phyloP scores from a whole-genome alignment of 2,888 invertebrate genomes.

The Agrotis exclamationis region DNA sequence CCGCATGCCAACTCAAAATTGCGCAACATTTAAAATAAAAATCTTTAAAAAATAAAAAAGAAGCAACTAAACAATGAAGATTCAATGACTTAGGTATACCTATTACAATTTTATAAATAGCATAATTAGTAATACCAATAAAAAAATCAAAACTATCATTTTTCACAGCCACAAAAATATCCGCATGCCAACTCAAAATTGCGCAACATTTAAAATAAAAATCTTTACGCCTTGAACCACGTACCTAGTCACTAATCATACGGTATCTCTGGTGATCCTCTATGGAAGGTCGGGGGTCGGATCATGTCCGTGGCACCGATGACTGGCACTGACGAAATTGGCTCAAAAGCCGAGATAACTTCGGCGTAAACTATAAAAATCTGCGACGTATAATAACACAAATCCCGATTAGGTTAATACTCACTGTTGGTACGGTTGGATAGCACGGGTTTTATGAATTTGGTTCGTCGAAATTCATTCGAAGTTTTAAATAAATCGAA shows the following conservation, averaged over 20 bases:
- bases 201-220: slow-evolving; percentile 18
- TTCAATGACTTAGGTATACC: background rate
- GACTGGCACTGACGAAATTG: slow-evolving; percentile 69
- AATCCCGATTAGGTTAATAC: slow-evolving; percentile 70
- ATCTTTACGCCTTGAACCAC: background rate
- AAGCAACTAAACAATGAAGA: background rate
- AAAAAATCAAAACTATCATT: no score
- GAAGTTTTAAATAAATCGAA: no score
- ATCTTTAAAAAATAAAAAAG: background rate
- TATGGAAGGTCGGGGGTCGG: slow-evolving; percentile 64
- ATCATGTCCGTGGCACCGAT: slow-evolving; percentile 74
- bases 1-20: background rate
- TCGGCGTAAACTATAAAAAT: slow-evolving; percentile 69
- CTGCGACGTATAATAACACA: slow-evolving; percentile 68
- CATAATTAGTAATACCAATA: no score
- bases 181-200: background rate
- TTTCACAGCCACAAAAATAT: background rate
- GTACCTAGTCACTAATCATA: slow-evolving; percentile 56
- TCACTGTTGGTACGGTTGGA: slow-evolving; percentile 12
- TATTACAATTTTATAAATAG: background rate
- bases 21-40: slow-evolving; percentile 18
- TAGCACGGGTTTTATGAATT: background rate
- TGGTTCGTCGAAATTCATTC: no score
- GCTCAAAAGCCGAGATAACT: slow-evolving; percentile 73
- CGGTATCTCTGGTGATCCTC: slow-evolving; percentile 58